These are phyloP conservation scores for Tachina grossa DNA, from an alignment of 2,888 invertebrate genomes.

Conservation along the genomic window DNA sequence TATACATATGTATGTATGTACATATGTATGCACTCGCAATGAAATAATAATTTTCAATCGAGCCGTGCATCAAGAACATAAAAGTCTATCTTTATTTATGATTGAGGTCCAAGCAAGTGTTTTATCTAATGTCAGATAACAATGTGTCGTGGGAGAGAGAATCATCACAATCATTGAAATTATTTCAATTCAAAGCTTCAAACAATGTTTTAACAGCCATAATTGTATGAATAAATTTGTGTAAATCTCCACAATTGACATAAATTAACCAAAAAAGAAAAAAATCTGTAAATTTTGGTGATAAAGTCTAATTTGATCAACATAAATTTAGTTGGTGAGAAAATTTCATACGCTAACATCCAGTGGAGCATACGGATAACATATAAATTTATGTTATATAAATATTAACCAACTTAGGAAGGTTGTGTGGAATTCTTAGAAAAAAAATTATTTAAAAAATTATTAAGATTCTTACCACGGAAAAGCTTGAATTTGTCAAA, in stretches of 20 bases:
- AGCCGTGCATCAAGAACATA: slow-evolving; percentile 10
- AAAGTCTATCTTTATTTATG: slow-evolving; percentile 13
- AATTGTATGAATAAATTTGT: slow-evolving; percentile 1
- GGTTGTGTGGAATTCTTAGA: not conserved
- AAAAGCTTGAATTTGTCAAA: slow-evolving; percentile 6
- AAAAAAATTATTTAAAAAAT: slow-evolving; percentile 1
- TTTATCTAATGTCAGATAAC: slow-evolving; percentile 17
- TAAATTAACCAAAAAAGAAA: slow-evolving; percentile 60
- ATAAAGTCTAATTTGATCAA: slow-evolving; percentile 62
- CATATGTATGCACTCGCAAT: not conserved
- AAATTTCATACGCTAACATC: slow-evolving; percentile 42
- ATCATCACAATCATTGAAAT: slow-evolving; percentile 30
- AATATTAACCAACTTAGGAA: not conserved
- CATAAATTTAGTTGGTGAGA: slow-evolving; percentile 66
- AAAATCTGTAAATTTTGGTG: slow-evolving; percentile 42
- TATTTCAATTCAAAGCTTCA: slow-evolving; percentile 34
- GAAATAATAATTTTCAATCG: not conserved
- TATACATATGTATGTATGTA: not conserved
- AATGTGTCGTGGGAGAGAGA: slow-evolving; percentile 48
- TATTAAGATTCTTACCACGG: slow-evolving; percentile 24
- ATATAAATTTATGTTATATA: not conserved
- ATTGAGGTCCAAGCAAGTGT: not conserved
- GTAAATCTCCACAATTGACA: slow-evolving; percentile 64
- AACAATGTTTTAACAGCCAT: slow-evolving; percentile 33
- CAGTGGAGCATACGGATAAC: slow-evolving; percentile 42